phyloP scores from a whole-genome alignment of 2,113 vertebrate genomes.

The Serinus canaria region DNA sequence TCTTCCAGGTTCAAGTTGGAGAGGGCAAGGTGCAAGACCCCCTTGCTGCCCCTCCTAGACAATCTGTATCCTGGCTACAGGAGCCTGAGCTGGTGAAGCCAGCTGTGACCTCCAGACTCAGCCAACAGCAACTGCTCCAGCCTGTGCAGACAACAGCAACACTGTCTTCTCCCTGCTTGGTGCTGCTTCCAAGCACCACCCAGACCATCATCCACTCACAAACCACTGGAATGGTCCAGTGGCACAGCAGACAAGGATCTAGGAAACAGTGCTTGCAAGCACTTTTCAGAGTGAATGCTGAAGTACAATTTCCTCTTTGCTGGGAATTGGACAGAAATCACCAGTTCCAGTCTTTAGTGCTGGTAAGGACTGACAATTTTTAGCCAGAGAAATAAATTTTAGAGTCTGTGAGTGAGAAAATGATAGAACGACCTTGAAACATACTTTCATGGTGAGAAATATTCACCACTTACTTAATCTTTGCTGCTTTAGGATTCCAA shows the following conservation, averaged over 20 bases:
- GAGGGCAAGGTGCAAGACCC: not conserved
- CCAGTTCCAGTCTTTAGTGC: not conserved
- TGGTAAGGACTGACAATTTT: not conserved
- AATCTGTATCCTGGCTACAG: not conserved
- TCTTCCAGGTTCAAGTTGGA: not conserved
- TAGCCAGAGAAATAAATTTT: not conserved
- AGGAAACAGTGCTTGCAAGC: not conserved
- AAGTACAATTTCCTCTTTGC: not conserved
- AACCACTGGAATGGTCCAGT: not conserved
- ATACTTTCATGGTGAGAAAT: not conserved
- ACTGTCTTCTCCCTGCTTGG: not conserved
- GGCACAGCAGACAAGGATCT: fast-evolving
- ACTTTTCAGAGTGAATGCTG: not conserved
- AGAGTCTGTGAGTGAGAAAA: not conserved
- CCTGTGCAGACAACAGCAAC: not conserved
- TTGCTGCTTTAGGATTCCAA: not conserved
- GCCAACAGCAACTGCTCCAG: not conserved
- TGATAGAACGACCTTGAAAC: not conserved
- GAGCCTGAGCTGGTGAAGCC: not conserved
- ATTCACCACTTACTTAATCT: not conserved
- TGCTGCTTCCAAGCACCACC: not conserved
- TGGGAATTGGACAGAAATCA: not conserved
- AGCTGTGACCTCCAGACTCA: not conserved
- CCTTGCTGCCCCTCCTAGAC: not conserved
- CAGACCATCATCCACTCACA: not conserved